Conservation (phyloP, 2,888 invertebrate genomes). For the Spialia ferax region DNA sequence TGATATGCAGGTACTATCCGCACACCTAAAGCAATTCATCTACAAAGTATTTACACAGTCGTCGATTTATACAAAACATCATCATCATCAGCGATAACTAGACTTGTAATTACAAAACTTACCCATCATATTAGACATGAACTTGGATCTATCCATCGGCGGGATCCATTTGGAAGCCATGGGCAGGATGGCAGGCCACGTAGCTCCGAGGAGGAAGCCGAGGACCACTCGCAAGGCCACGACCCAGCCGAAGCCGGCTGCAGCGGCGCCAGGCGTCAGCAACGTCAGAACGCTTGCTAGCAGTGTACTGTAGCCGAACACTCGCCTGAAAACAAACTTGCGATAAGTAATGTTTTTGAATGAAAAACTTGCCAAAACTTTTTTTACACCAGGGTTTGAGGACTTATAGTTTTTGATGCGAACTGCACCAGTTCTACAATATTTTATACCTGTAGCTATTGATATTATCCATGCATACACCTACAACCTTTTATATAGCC, state of each 20-base stretch:
- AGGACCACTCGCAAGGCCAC: conserved; percentile 91
- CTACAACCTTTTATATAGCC: too few species aligned
- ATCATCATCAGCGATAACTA: too few species aligned
- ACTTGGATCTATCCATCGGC: conserved; percentile 96
- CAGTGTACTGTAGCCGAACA: conserved; percentile 93
- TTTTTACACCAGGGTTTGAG: too few species aligned
- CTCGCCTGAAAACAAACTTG: conserved; percentile 77
- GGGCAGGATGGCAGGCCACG: conserved; percentile 97
- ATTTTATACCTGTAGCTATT: too few species aligned
- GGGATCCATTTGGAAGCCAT: conserved; percentile 98
- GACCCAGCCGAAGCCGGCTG: conserved; percentile 89
- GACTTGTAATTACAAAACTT: conserved; percentile 56
- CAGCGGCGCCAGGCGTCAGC: conserved; percentile 92
- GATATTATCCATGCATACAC: too few species aligned
- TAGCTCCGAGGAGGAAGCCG: conserved; percentile 94
- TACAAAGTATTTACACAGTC: too few species aligned
- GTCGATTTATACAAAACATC: too few species aligned
- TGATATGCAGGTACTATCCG: too few species aligned
- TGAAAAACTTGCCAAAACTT: too few species aligned
- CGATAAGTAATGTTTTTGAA: background rate
- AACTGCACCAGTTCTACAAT: background rate
- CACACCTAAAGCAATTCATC: too few species aligned
- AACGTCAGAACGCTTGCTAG: conserved; percentile 93
- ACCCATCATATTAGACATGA: conserved; percentile 97
- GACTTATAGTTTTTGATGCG: too few species aligned